Base-by-base conservation (phyloP, 2,888 invertebrate species). In the Eilema sororculum region DNA sequence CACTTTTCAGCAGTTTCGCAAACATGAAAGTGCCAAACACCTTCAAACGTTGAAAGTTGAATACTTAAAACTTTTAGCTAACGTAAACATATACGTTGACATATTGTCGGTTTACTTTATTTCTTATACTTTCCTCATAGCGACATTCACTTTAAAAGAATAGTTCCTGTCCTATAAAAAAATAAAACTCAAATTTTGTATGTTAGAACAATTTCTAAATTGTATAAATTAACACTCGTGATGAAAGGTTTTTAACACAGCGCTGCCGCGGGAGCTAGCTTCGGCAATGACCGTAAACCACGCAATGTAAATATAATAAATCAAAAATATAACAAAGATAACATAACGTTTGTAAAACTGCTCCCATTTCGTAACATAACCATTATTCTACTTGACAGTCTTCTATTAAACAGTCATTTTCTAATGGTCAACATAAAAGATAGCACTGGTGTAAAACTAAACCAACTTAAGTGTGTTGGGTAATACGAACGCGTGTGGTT, bases 251-350 rank as follows among this genome's bases (percentile, higher is more conserved):
- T 63, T 63, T 68, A 63, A 67, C 59, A 60, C 37, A 30, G n/a
- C 58, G 24, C 30, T 65, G 37, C 52, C 30, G 28, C 28, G 30
- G 30, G 30, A 60, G 46, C n/a, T 25, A 25, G 46, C 13, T 61
- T 61, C 67, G 70, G 73, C 68, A 78, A 83, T 72, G 73, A 69
- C 71, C 68, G 59, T 78, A 79, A 75, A 79, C 68, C 83, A 81
- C 79, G 79, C 75, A 73, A 76, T 56, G 76, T 83, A 78, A 79
- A 83, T 83, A 81, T 78, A 81, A 82, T 82, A 83, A 82, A 82
- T 82, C 76, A 81, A 61, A 77, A 73, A 76, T 68, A 83, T 77
- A 76, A 80, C 72, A 80, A 76, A 75, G 81, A 82, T 82, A 78
- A 79, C 76, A 59, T 63, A 65, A 73, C 68, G 75, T 73, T 76